Percentiles rank a stretch among this genome's conserved stretches.
Evolutionary conservation across 2,113 vertebrate species (phyloP).

Genomic region (Odocoileus virginianus): DNA sequence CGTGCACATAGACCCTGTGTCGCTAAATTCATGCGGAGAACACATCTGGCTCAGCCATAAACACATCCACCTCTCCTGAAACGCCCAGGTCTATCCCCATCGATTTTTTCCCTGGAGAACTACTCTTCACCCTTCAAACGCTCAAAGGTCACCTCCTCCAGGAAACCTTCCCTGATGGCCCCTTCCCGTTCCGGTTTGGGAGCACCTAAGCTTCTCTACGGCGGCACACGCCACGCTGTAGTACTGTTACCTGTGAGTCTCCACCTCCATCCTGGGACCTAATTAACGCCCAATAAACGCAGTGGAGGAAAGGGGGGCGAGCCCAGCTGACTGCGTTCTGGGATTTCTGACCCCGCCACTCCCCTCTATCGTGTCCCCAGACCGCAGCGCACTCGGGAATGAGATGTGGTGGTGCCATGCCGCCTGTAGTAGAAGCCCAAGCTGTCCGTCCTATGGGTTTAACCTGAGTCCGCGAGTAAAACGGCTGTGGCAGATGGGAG

Average conservation of each 20-base stretch:
- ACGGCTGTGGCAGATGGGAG: background rate
- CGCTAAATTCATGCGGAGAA: fast-evolving
- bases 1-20: background rate
- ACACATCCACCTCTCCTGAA: background rate
- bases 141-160: background rate
- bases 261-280: background rate
- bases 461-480: background rate
- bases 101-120: background rate
- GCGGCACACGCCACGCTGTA: background rate
- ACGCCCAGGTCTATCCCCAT: background rate
- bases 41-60: background rate
- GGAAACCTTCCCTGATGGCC: background rate
- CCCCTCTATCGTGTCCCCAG: background rate
- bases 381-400: background rate
- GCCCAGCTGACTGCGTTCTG: background rate
- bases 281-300: background rate
- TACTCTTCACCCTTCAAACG: background rate
- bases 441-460: background rate
- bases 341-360: no score
- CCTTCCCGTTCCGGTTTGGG: fast-evolving
- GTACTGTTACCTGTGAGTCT: background rate
- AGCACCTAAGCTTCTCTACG: background rate
- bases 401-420: fast-evolving
- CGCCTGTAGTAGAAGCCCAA: background rate
- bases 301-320: no score